These are phyloP conservation scores for Phrixothrix hirtus DNA, from an alignment of 2,888 invertebrate genomes.

Conservation along the genomic window DNA sequence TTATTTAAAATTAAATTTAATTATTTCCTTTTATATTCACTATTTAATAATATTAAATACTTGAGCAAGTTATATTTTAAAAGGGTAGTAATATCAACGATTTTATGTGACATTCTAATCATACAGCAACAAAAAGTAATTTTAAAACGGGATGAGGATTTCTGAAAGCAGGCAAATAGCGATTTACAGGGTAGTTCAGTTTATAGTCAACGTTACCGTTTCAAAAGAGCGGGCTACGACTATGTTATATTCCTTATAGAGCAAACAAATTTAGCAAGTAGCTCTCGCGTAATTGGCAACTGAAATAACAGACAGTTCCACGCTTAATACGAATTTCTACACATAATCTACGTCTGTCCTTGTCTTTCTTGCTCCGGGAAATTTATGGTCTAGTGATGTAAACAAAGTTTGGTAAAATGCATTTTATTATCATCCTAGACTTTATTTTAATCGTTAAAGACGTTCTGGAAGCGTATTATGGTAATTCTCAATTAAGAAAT, in stretches of 20 bases:
- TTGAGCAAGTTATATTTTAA: constrained; percentile 24
- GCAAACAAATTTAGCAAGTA: constrained; percentile 12
- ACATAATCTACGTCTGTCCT: constrained; percentile 10
- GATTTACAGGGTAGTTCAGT: constrained; percentile 28
- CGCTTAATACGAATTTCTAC: constrained; percentile 13
- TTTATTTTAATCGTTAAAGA: constrained; percentile 14
- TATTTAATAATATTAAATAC: constrained; percentile 11
- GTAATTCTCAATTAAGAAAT: too few species aligned
- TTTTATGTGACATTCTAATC: constrained; percentile 32
- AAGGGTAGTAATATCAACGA: constrained; percentile 25
- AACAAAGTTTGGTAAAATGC: not conserved
- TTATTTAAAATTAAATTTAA: not conserved
- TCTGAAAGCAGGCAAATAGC: constrained; percentile 30
- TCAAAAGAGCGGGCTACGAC: constrained; percentile 12
- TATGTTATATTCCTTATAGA: constrained; percentile 6
- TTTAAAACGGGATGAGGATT: constrained; percentile 28
- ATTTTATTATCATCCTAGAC: constrained; percentile 13
- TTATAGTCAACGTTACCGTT: constrained; percentile 2
- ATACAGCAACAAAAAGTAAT: constrained; percentile 32
- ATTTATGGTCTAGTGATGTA: constrained; percentile 4
- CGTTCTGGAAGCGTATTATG: constrained; percentile 11
- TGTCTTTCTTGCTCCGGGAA: constrained; percentile 4
- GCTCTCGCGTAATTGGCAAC: constrained; percentile 22
- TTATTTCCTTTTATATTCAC: not conserved
- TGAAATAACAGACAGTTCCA: constrained; percentile 19